Conservation (phyloP, 2,113 vertebrate genomes). For the Tamias sibiricus region DNA sequence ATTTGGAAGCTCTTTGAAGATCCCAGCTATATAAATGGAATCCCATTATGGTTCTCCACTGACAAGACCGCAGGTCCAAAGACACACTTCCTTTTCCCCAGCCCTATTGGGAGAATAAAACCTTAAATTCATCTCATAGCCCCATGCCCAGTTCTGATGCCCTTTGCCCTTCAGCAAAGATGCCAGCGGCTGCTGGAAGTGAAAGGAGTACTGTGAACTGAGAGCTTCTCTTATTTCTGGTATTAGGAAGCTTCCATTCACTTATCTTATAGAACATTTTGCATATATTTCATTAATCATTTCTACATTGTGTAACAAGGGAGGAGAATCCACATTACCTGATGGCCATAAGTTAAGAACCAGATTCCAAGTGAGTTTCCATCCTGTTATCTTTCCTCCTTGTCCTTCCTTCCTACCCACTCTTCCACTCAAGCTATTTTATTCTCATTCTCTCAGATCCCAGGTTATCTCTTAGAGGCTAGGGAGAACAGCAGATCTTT, state of each 20-base stretch:
- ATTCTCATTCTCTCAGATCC: not conserved
- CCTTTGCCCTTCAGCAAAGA: not conserved
- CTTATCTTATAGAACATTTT: not conserved
- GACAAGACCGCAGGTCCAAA: not conserved
- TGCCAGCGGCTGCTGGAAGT: not conserved
- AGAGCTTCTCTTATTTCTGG: not conserved
- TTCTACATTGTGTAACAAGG: not conserved
- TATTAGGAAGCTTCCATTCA: not conserved
- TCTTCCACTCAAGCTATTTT: not conserved
- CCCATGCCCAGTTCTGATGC: not conserved
- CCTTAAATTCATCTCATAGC: not conserved
- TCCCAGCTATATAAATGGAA: not conserved
- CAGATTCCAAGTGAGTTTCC: not conserved
- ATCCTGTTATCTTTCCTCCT: not conserved
- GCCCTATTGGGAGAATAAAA: not conserved
- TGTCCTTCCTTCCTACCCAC: not conserved
- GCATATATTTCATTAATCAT: not conserved
- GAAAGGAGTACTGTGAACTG: accelerated
- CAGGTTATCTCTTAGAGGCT: not conserved
- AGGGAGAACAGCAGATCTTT: not conserved
- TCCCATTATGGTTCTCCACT: not conserved
- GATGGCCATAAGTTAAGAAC: not conserved
- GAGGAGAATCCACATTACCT: not conserved
- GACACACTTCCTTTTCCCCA: not conserved
- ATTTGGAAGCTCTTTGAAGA: not conserved